A percentile compares a stretch with the other conserved stretches of the same genome.
These are phyloP conservation scores for Glareola pratincola DNA, from an alignment of 2,113 vertebrate genomes.

Conservation along the genomic window DNA sequence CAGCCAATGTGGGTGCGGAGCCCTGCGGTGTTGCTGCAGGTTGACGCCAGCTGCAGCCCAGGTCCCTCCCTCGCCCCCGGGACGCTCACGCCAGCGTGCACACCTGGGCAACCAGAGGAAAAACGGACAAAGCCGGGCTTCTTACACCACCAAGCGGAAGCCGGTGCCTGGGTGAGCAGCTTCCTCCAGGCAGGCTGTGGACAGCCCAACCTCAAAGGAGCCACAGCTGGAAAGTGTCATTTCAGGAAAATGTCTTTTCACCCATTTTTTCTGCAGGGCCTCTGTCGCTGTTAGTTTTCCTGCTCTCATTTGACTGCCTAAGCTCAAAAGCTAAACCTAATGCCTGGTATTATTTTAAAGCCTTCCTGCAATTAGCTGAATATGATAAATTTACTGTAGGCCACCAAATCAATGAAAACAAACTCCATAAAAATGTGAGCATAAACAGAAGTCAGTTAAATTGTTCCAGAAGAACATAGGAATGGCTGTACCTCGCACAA, in stretches of 20 bases:
- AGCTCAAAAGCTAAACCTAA: background rate
- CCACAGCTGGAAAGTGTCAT: background rate
- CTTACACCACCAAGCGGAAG: too few relatives aligned
- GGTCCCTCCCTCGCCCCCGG: background rate
- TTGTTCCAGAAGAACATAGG: background rate
- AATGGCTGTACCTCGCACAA: background rate
- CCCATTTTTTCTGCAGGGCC: background rate
- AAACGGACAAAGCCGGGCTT: background rate
- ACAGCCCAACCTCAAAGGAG: background rate
- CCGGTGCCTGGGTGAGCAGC: too few relatives aligned
- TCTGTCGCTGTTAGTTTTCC: background rate
- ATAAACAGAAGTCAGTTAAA: background rate
- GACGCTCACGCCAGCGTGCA: background rate
- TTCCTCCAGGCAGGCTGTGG: background rate
- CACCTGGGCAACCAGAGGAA: accelerated
- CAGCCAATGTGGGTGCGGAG: too few relatives aligned
- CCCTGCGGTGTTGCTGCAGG: accelerated
- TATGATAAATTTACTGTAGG: background rate
- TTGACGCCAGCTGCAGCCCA: background rate
- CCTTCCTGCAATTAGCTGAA: background rate
- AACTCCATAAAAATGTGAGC: background rate
- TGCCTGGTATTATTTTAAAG: background rate
- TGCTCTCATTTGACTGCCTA: background rate
- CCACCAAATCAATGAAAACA: background rate
- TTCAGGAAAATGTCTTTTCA: background rate